These are phyloP conservation scores for Clunio marinus DNA, from an alignment of 2,888 invertebrate genomes.

Conservation along the genomic window DNA sequence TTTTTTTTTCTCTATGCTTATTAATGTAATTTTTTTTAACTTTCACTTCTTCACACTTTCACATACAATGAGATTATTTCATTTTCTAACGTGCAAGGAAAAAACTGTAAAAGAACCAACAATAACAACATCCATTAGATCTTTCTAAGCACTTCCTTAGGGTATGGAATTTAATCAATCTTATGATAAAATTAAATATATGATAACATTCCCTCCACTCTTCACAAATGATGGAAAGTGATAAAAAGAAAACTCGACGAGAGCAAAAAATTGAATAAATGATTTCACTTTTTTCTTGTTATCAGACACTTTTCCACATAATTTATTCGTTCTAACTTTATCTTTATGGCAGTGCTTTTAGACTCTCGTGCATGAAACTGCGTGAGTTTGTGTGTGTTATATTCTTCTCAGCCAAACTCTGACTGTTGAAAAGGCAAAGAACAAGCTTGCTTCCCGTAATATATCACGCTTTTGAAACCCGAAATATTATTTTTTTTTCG, in stretches of 20 bases:
- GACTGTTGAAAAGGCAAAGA: not conserved
- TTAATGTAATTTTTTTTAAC: not conserved
- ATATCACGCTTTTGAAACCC: not conserved
- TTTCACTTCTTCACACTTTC: not conserved
- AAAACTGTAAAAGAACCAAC: not conserved
- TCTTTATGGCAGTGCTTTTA: constrained; percentile 8
- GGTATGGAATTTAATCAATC: constrained; percentile 32
- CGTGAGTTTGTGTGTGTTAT: not conserved
- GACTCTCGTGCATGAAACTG: not conserved
- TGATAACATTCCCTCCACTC: not conserved
- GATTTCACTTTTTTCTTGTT: constrained; percentile 31
- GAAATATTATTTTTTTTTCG: not conserved
- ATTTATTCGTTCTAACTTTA: constrained; percentile 33
- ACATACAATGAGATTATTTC: no score
- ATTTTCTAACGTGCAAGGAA: not conserved
- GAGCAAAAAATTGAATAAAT: constrained; percentile 7
- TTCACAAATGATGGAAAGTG: not conserved
- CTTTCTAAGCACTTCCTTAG: not conserved
- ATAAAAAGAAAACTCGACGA: not conserved
- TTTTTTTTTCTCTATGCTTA: not conserved
- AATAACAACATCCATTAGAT: constrained; percentile 6
- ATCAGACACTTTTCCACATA: constrained; percentile 37
- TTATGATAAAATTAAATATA: constrained; percentile 30
- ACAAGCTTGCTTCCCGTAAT: not conserved
- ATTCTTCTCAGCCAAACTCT: not conserved